Conservation (phyloP, 1,140 invertebrate genomes). For the Rhopalosiphum padi region DNA sequence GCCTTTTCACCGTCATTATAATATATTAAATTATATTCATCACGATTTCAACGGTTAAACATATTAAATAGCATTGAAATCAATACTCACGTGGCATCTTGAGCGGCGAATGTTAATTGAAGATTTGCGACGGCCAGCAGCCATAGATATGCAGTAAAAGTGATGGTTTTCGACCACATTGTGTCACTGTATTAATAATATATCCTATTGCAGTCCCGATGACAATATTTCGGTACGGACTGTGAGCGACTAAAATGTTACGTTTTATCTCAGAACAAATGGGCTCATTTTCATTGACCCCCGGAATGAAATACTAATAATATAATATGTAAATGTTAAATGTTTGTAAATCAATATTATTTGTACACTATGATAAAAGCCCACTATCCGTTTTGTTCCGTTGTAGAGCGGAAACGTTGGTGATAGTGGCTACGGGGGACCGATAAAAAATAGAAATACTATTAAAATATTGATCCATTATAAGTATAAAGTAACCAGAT, state of each 20-base stretch:
- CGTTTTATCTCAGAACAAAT: background rate
- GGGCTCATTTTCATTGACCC: background rate
- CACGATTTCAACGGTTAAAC: background rate
- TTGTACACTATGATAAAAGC: slow-evolving; percentile 14
- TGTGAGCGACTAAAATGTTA: background rate
- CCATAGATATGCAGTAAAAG: background rate
- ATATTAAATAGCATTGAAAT: background rate
- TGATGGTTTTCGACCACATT: slow-evolving; percentile 34
- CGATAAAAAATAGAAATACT: background rate
- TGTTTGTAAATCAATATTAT: slow-evolving; percentile 15
- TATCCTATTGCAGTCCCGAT: background rate
- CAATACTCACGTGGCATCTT: slow-evolving; percentile 45
- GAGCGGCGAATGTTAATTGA: background rate
- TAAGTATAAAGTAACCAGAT: background rate
- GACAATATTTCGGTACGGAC: background rate
- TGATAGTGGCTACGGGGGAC: background rate
- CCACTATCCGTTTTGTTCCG: slow-evolving; percentile 26
- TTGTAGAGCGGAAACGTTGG: slow-evolving; percentile 7
- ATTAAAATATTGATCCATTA: background rate
- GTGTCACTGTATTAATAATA: background rate
- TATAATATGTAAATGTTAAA: background rate
- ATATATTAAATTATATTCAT: background rate
- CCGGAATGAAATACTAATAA: background rate
- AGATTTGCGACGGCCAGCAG: background rate
- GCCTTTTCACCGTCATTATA: background rate